Evolutionary conservation across 2,888 invertebrate genomes (phyloP).

Genomic region (Drepanosiphum platanoidis): DNA sequence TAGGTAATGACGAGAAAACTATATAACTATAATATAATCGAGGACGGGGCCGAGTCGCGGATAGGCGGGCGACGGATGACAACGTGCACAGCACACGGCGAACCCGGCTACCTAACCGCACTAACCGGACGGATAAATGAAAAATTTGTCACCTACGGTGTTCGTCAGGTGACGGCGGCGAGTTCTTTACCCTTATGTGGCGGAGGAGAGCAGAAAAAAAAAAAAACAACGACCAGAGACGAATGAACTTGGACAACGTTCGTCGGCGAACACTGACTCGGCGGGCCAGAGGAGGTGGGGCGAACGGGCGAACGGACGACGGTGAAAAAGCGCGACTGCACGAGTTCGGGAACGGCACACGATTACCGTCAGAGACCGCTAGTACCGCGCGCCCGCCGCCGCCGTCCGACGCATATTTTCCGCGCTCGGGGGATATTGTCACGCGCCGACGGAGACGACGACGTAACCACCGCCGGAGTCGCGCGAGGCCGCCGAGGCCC

Average conservation of each 20-base stretch:
- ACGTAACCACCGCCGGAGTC: too few relatives aligned
- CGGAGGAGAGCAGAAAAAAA: too few relatives aligned
- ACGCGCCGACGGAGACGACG: too few relatives aligned
- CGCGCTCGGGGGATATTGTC: background rate
- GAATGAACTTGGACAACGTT: background rate
- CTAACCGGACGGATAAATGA: background rate
- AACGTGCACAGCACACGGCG: background rate
- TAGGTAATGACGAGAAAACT: too few relatives aligned
- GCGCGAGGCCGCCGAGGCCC: background rate
- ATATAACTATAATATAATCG: too few relatives aligned
- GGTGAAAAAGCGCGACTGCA: conserved; percentile 3
- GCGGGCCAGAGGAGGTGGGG: conserved; percentile 13
- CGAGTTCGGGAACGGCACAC: background rate
- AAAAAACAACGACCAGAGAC: background rate
- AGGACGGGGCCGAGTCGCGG: too few relatives aligned
- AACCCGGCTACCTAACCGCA: background rate
- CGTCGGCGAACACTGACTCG: background rate
- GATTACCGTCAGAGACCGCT: conserved; percentile 55
- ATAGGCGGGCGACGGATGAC: background rate
- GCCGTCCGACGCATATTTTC: background rate
- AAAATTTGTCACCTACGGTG: background rate
- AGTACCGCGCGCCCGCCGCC: conserved; percentile 5
- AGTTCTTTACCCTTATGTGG: conserved; percentile 54
- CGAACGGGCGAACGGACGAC: background rate
- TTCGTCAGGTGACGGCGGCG: background rate